These are phyloP conservation scores for Mus spretus DNA, from an alignment of 2,797 vertebrate genomes.

Conservation along the genomic window DNA sequence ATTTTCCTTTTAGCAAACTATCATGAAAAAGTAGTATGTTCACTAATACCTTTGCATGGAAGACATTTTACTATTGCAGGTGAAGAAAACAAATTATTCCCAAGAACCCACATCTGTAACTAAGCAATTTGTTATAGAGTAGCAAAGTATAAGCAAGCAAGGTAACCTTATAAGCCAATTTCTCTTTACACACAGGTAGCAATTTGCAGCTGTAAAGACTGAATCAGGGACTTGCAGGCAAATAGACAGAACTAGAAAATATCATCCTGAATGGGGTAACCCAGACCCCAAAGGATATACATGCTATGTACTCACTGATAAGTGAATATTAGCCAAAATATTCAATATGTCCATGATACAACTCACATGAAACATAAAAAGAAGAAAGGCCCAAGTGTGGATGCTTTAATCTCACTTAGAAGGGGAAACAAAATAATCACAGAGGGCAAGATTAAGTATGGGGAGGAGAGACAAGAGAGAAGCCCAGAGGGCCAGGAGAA, in stretches of 20 bases:
- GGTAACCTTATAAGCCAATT: too few species aligned
- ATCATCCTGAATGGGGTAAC: too few species aligned
- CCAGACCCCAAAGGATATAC: neutral
- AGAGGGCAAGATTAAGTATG: neutral
- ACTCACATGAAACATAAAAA: neutral
- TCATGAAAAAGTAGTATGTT: neutral
- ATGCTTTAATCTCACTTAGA: neutral
- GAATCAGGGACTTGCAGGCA: too few species aligned
- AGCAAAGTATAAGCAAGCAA: too few species aligned
- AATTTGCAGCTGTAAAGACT: too few species aligned
- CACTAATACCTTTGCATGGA: neutral
- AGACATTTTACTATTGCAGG: neutral
- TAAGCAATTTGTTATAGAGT: neutral
- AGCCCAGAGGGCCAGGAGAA: neutral
- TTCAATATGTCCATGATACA: neutral
- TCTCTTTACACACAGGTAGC: too few species aligned
- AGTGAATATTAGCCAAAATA: neutral
- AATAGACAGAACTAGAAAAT: too few species aligned
- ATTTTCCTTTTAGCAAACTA: neutral
- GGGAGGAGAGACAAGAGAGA: too few species aligned
- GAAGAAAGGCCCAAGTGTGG: neutral
- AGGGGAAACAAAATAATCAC: neutral
- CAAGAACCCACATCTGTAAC: neutral
- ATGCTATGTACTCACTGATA: neutral
- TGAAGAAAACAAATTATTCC: neutral